Evolutionary conservation across 2,797 vertebrate species (phyloP).

Genomic region (Pelochelys cantorii): DNA sequence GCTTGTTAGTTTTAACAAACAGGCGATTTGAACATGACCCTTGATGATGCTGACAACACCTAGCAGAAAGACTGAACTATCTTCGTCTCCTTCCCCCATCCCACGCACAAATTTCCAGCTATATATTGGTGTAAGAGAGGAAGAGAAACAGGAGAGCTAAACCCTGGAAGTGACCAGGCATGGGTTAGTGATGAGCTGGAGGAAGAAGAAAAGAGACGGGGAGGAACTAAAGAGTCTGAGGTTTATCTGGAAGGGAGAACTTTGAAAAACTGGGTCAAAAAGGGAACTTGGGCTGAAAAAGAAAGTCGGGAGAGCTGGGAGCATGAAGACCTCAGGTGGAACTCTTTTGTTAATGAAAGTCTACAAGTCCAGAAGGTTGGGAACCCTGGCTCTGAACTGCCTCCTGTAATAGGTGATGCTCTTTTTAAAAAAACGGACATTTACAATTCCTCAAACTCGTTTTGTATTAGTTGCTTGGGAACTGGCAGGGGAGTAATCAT

Average conservation of each 20-base stretch:
- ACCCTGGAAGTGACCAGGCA: neutral
- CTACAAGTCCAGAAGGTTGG: neutral
- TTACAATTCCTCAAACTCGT: neutral
- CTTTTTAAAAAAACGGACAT: neutral
- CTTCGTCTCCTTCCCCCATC: neutral
- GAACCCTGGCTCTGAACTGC: neutral
- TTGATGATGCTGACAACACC: rapidly evolving
- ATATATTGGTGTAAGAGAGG: neutral
- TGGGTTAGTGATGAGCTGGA: neutral
- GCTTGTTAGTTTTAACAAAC: neutral
- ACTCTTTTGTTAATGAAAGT: neutral
- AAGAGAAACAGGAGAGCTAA: neutral
- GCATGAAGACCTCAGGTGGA: neutral
- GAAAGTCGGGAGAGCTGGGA: neutral
- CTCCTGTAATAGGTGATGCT: neutral
- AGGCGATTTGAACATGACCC: neutral
- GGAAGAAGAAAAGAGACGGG: neutral
- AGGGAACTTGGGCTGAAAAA: neutral
- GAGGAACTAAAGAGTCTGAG: neutral
- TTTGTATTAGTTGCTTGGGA: neutral
- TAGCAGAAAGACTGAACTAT: neutral
- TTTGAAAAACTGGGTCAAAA: neutral
- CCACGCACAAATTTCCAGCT: neutral
- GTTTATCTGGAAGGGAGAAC: neutral
- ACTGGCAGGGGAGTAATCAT: neutral